A percentile compares a stretch with the other conserved stretches of the same genome.
phyloP scores from a whole-genome alignment of 2,113 vertebrate species.

The Phalacrocorax aristotelis region DNA sequence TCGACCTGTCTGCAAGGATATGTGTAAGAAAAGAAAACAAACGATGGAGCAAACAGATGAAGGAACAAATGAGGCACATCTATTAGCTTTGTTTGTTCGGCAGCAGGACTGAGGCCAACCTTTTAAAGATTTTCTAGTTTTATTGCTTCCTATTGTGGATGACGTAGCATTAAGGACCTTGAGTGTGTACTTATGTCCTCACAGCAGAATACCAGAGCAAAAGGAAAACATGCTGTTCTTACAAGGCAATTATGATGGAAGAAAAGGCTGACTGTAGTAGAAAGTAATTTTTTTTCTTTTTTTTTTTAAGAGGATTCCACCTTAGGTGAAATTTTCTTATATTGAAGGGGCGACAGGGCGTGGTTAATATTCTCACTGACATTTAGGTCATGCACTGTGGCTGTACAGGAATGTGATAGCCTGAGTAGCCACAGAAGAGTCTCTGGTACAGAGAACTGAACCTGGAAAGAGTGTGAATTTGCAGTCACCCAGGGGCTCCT shows the following conservation, averaged over 20 bases:
- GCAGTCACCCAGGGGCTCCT: neutral
- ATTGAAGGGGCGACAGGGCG: neutral
- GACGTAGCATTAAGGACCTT: neutral
- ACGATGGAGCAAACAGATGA: neutral
- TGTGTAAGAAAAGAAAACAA: neutral
- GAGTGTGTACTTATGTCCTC: neutral
- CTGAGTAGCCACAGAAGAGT: neutral
- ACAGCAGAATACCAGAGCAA: neutral
- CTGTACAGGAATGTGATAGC: neutral
- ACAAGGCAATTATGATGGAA: neutral
- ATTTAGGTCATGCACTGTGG: neutral
- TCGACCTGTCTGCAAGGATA: neutral
- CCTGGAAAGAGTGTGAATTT: neutral
- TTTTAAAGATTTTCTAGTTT: neutral
- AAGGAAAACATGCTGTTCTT: neutral
- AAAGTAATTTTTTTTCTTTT: neutral
- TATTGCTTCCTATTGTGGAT: neutral
- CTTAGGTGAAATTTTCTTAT: neutral
- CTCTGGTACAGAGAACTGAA: neutral
- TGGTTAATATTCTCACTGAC: neutral
- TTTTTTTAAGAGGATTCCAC: neutral
- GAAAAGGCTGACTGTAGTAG: neutral
- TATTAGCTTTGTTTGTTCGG: conserved; percentile 2
- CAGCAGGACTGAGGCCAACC: neutral
- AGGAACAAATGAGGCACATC: neutral